These are phyloP conservation scores for Semnornis frantzii DNA, from an alignment of 2,113 vertebrate species.

Conservation along the genomic window DNA sequence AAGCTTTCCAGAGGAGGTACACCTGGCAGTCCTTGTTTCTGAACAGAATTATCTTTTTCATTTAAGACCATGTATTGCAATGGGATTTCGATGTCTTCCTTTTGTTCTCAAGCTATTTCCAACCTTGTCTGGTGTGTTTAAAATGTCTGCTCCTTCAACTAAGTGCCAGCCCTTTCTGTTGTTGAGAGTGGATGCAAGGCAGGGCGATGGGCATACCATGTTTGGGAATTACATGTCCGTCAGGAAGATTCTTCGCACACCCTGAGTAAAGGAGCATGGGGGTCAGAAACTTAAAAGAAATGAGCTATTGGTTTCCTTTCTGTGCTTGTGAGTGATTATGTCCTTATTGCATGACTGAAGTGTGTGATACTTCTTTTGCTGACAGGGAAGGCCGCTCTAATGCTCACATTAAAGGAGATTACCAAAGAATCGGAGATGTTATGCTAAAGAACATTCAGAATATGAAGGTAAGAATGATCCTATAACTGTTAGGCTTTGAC, in stretches of 20 bases:
- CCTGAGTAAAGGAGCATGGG: rapidly evolving
- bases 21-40: rapidly evolving
- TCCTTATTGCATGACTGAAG: constrained; percentile 28
- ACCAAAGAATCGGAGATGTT: constrained; percentile 94
- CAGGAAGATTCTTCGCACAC: not conserved
- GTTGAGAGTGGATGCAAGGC: not conserved
- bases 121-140: not conserved
- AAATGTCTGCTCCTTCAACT: not conserved
- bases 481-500: not conserved
- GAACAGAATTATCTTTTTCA: not conserved
- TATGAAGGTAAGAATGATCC: constrained; percentile 86
- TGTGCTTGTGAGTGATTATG: not conserved
- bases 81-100: not conserved
- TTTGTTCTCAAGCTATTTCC: not conserved
- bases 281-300: not conserved
- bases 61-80: not conserved
- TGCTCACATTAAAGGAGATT: constrained; percentile 92
- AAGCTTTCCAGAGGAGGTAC: not conserved
- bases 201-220: not conserved
- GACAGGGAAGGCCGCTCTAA: constrained; percentile 95
- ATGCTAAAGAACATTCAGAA: constrained; percentile 92
- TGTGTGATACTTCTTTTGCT: constrained; percentile 36
- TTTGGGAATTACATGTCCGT: not conserved
- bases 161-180: not conserved
- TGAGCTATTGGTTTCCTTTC: not conserved